Percentiles rank a stretch among this genome's conserved stretches.
Evolutionary conservation across 2,797 vertebrate species (phyloP).

Genomic region (Botia almorhae): DNA sequence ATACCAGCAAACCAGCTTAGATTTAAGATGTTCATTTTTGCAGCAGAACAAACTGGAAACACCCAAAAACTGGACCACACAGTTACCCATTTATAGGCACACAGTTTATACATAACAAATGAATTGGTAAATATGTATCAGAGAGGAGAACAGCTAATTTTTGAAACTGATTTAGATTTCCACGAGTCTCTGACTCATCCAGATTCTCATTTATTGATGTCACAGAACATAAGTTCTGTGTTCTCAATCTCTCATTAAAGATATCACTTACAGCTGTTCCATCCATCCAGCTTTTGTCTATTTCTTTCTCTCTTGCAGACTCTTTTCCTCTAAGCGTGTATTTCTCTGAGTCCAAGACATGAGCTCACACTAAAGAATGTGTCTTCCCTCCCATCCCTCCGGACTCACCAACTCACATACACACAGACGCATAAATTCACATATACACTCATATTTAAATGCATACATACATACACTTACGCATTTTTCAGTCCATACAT

Average conservation of each 20-base stretch:
- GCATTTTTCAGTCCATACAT: background rate
- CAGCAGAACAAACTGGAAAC: background rate
- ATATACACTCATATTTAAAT: background rate
- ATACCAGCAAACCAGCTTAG: background rate
- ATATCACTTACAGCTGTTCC: conserved; percentile 54
- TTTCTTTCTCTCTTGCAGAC: conserved; percentile 33
- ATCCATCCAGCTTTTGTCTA: conserved; percentile 16
- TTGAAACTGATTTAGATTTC: conserved; percentile 13
- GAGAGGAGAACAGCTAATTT: conserved; percentile 4
- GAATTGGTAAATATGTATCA: conserved; percentile 66
- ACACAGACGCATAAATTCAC: conserved; percentile 28
- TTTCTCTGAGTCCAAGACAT: conserved; percentile 75
- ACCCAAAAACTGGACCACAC: background rate
- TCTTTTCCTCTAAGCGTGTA: conserved; percentile 25
- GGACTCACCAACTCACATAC: conserved; percentile 26
- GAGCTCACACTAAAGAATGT: conserved; percentile 84
- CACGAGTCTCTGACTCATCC: conserved; percentile 35
- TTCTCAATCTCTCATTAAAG: conserved; percentile 36
- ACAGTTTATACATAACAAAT: conserved; percentile 55
- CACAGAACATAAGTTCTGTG: conserved; percentile 28
- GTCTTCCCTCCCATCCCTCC: conserved; percentile 68
- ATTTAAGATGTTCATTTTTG: background rate
- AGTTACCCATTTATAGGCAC: conserved; percentile 24
- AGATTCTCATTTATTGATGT: conserved; percentile 42
- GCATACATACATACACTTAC: background rate